Conservation (phyloP, 2,797 vertebrate genomes). For the Pangasius djambal region DNA sequence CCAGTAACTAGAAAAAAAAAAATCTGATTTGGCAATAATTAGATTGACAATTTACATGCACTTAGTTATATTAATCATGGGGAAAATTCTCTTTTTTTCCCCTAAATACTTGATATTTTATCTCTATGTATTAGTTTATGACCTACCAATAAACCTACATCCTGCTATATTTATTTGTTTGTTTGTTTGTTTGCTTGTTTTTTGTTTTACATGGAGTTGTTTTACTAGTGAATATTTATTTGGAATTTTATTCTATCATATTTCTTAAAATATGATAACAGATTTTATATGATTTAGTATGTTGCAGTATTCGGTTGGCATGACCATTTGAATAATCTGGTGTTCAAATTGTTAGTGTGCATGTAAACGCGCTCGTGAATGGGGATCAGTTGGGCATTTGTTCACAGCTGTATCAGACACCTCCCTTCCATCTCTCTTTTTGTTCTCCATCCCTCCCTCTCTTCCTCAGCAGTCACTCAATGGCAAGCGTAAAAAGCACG, state of each 20-base stretch:
- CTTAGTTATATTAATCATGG: background rate
- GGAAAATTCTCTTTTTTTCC: background rate
- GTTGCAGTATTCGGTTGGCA: background rate
- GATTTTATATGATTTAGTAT: background rate
- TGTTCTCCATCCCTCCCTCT: constrained; percentile 72
- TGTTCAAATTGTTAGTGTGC: background rate
- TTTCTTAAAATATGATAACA: background rate
- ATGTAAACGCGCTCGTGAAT: constrained; percentile 69
- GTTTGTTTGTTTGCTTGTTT: background rate
- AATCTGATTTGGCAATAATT: background rate
- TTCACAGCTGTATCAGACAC: constrained; percentile 80
- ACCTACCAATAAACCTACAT: background rate
- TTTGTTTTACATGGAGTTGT: background rate
- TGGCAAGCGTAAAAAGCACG: constrained; percentile 97
- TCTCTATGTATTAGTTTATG: background rate
- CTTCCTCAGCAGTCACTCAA: constrained; percentile 94
- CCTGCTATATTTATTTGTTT: background rate
- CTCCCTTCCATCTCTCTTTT: constrained; percentile 65
- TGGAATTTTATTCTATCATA: background rate
- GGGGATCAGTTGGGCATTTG: constrained; percentile 63
- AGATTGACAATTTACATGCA: background rate
- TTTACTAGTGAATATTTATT: background rate
- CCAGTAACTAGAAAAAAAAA: background rate
- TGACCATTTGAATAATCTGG: background rate
- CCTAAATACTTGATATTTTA: background rate